Evolutionary conservation across 2,113 vertebrate species (phyloP), one percentile per base, ranked within the genome.

Genomic region (Alaudala cheleensis): DNA sequence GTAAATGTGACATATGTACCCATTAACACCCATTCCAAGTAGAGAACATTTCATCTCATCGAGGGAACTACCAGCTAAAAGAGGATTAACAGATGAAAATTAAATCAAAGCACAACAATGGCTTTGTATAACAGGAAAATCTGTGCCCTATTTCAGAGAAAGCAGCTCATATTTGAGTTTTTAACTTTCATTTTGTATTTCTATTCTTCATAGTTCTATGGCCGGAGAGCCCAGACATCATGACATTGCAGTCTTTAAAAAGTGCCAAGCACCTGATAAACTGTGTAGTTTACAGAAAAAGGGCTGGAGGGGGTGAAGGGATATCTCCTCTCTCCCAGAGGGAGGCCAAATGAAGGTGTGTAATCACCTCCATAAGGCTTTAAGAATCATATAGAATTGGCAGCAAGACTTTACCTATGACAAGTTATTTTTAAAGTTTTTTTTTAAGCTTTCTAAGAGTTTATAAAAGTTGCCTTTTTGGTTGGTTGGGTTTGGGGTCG

Each of bases 301-400:
- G 13, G 15, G 3, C 7, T 44, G 11, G 6, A 86, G 28, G 5
- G 24, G 1, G 1, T 17, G 12, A 47, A 47, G 10, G 10, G 4
- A 6, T 50, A 33, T 29, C 5, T 66, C 12, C 26, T 66, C 5
- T 92, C 11, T 60, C n/a, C 4, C 39, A 54, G 57, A 50, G 64
- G 61, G 23, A 67, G 34, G 25, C 7, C 57, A 80, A 51, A 26
- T 56, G 21, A 82, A 56, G 18, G 42, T 23, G 10, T 9, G 2
- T 50, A 53, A 45, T 47, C 29, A 56, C 31, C 28, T 92, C 60
- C 81, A 86, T 17, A 39, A 42, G 21, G 4, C 51, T n/a, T 62
- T 94, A 65, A 58, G 15, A 10, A 31, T 77, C 8, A 12, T 34
- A 39, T 19, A 2, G 17, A 82, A 61, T 22, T 88, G 37, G 11